Evolutionary conservation across 2,797 vertebrate genomes (phyloP).

Genomic region (Coracias cyanogaster): DNA sequence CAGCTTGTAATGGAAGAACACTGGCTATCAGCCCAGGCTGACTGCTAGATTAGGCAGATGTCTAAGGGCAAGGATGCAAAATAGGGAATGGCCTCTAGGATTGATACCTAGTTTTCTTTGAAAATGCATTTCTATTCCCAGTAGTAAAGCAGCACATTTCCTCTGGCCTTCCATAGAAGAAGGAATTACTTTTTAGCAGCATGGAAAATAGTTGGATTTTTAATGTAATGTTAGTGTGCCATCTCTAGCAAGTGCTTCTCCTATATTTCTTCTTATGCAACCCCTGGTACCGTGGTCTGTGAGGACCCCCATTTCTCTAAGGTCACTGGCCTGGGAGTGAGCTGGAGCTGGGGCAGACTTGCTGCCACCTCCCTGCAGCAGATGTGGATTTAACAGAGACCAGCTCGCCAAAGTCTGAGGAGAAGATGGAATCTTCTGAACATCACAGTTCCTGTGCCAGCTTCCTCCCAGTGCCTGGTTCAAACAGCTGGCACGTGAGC

Average conservation of each 20-base stretch:
- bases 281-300: neutral
- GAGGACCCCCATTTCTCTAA: neutral
- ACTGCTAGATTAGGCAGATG: neutral
- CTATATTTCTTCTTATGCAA: neutral
- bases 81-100: neutral
- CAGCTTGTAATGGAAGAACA: neutral
- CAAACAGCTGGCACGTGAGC: fast-evolving
- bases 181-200: neutral
- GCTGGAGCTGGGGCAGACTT: neutral
- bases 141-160: neutral
- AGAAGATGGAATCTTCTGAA: neutral
- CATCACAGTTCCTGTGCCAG: neutral
- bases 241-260: neutral
- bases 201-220: neutral
- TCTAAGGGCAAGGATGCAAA: neutral
- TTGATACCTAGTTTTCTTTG: neutral
- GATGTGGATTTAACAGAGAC: neutral
- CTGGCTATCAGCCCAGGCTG: neutral
- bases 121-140: neutral
- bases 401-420: neutral
- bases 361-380: neutral
- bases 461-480: neutral
- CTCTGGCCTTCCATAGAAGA: neutral
- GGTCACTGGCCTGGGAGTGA: neutral
- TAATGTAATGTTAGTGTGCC: neutral